phyloP scores from a whole-genome alignment of 2,113 vertebrate genomes.

The Pimephales promelas region DNA sequence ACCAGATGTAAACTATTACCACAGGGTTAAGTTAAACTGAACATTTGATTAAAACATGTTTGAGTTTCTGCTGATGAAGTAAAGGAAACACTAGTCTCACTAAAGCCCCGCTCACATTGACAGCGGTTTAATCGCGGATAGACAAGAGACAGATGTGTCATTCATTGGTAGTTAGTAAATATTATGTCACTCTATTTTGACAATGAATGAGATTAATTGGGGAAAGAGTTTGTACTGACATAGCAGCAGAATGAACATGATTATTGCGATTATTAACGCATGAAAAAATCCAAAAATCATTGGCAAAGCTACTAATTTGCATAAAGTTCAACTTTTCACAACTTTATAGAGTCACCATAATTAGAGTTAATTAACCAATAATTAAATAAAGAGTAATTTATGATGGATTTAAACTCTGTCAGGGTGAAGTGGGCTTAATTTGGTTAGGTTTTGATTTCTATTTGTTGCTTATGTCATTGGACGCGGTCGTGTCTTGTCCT shows the following conservation, averaged over 20 bases:
- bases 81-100: conserved; percentile 1
- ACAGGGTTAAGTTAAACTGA: conserved; percentile 58
- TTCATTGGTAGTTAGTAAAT: background rate
- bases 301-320: background rate
- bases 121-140: background rate
- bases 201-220: background rate
- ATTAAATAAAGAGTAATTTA: background rate
- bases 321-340: background rate
- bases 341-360: background rate
- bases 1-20: conserved; percentile 70
- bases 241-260: background rate
- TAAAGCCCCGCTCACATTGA: background rate
- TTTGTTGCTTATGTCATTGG: conserved; percentile 3
- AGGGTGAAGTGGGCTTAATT: background rate
- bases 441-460: background rate
- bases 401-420: background rate
- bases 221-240: background rate
- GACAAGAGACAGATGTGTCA: background rate
- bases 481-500: conserved; percentile 29
- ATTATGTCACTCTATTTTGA: background rate
- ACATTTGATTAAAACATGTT: conserved; percentile 66
- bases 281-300: background rate
- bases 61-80: conserved; percentile 9
- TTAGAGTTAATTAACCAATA: too few relatives aligned
- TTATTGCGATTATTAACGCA: background rate